Percentiles rank a stretch among this genome's conserved stretches.
These are phyloP conservation scores for Sylvia atricapilla DNA, from an alignment of 2,113 vertebrate genomes.

Conservation along the genomic window DNA sequence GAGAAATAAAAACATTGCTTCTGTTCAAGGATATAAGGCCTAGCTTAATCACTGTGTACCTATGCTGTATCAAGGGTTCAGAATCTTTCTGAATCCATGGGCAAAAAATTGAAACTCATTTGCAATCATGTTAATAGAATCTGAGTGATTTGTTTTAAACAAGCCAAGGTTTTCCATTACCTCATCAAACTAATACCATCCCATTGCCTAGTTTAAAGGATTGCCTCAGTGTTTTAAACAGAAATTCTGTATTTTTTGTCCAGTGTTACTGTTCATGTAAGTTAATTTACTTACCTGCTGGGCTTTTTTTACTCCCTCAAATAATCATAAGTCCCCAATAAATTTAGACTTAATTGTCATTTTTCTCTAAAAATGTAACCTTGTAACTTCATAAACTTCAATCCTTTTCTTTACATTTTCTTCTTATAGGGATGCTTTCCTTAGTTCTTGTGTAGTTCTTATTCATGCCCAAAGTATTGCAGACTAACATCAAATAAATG, in stretches of 20 bases:
- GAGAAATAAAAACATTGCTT: constrained; percentile 74
- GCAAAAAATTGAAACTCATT: constrained; percentile 65
- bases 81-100: constrained; percentile 66
- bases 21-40: constrained; percentile 99
- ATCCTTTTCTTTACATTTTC: constrained; percentile 15
- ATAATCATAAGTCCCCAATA: neutral
- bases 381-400: neutral
- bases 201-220: constrained; percentile 20
- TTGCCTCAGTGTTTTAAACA: constrained; percentile 30
- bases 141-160: constrained; percentile 38
- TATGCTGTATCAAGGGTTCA: constrained; percentile 65
- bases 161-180: constrained; percentile 71
- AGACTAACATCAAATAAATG: neutral
- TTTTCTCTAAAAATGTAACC: neutral
- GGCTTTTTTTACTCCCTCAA: constrained; percentile 28
- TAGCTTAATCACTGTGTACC: constrained; percentile 66
- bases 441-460: neutral
- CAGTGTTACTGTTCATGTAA: constrained; percentile 13
- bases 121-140: constrained; percentile 5
- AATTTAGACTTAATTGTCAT: neutral
- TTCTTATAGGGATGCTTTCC: neutral
- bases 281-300: constrained; percentile 9
- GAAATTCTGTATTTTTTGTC: constrained; percentile 31
- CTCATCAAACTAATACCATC: constrained; percentile 15
- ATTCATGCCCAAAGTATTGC: constrained; percentile 9